Evolutionary conservation across 2,888 invertebrate species (phyloP).

Genomic region (Dinocampus coccinellae): DNA sequence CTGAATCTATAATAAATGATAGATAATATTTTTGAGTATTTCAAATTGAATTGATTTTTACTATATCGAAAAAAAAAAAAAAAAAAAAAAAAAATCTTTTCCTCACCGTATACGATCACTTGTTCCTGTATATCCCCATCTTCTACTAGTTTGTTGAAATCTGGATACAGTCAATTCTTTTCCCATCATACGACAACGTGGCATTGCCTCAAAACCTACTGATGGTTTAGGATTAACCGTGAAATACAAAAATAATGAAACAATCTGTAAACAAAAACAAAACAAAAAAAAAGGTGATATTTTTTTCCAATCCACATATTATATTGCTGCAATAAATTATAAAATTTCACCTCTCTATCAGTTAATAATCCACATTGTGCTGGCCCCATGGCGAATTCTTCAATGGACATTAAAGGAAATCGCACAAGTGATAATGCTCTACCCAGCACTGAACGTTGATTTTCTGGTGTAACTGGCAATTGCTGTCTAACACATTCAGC

Average conservation of each 20-base stretch:
- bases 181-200: constrained; percentile 83
- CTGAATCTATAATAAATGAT: constrained; percentile 74
- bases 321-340: too few species aligned
- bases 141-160: constrained; percentile 82
- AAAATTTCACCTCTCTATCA: constrained; percentile 74
- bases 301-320: neutral
- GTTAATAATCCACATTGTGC: constrained; percentile 82
- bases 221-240: constrained; percentile 83
- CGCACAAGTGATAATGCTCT: constrained; percentile 80
- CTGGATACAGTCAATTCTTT: constrained; percentile 82
- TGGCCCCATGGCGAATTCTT: constrained; percentile 85
- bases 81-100: neutral
- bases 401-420: constrained; percentile 87
- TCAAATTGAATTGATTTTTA: too few species aligned
- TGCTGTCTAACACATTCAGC: constrained; percentile 80
- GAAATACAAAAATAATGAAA: constrained; percentile 79
- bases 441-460: constrained; percentile 79
- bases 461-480: constrained; percentile 76
- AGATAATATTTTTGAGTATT: neutral
- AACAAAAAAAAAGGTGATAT: neutral
- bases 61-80: neutral
- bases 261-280: constrained; percentile 71
- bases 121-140: constrained; percentile 89
- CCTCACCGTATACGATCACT: constrained; percentile 81
- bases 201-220: constrained; percentile 79